Evolutionary conservation across 2,797 vertebrate species (phyloP).

Genomic region (Rachycentron canadum): DNA sequence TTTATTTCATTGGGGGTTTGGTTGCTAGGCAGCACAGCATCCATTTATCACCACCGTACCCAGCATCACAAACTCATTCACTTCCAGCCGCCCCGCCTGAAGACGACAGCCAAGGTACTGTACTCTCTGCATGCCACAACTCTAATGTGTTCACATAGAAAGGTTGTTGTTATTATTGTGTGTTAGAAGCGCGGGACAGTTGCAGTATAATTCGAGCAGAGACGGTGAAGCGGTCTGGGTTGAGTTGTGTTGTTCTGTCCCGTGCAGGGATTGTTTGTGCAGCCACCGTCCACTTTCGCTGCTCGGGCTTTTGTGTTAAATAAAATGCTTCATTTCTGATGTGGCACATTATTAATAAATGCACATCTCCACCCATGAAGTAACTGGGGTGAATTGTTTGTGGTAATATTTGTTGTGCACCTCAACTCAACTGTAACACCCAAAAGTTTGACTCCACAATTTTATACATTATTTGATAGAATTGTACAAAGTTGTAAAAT

Average conservation of each 20-base stretch:
- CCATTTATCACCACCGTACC: slow-evolving; percentile 57
- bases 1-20: slow-evolving; percentile 65
- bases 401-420: not conserved
- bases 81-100: slow-evolving; percentile 43
- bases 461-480: no score
- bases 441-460: slow-evolving; percentile 1
- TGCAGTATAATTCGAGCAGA: not conserved
- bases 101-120: slow-evolving; percentile 55
- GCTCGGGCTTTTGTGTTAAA: not conserved
- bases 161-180: not conserved
- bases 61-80: slow-evolving; percentile 51
- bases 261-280: not conserved
- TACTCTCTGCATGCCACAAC: not conserved
- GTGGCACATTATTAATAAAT: slow-evolving; percentile 4
- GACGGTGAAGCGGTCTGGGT: not conserved
- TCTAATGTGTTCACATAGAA: not conserved
- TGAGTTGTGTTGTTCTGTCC: slow-evolving; percentile 23
- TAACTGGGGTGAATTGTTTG: not conserved
- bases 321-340: not conserved
- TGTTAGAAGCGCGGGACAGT: accelerated
- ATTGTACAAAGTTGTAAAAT: no score
- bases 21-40: slow-evolving; percentile 78
- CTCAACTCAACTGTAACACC: no score
- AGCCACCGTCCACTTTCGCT: not conserved
- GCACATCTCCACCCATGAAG: not conserved